Evolutionary conservation across 2,888 invertebrate species (phyloP).

Genomic region (Cryptus armator): DNA sequence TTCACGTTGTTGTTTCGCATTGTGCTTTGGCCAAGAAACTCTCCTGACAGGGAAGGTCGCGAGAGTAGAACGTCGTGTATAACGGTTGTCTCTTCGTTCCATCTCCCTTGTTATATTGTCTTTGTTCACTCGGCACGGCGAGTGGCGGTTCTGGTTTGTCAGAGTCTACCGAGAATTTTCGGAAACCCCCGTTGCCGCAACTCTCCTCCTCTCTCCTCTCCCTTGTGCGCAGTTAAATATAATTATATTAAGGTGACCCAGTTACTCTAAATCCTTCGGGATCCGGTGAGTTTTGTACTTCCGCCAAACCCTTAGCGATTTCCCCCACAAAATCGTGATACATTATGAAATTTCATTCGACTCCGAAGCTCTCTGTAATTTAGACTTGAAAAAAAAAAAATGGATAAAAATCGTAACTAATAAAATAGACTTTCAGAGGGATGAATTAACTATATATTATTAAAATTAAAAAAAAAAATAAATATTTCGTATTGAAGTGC

Average conservation of each 20-base stretch:
- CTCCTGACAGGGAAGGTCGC: constrained; percentile 60
- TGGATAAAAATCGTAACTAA: not conserved
- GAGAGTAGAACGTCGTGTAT: constrained; percentile 58
- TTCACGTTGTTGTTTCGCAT: constrained; percentile 50
- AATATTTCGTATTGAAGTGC: no score
- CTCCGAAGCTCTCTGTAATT: not conserved
- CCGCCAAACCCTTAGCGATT: no score
- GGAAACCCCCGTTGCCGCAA: constrained; percentile 16
- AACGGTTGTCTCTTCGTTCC: constrained; percentile 23
- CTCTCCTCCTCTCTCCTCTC: constrained; percentile 26
- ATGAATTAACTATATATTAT: no score
- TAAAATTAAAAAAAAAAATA: no score
- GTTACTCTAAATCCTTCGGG: constrained; percentile 2
- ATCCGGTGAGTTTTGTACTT: not conserved
- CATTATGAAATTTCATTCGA: not conserved
- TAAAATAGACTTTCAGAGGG: no score
- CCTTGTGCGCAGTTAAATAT: constrained; percentile 30
- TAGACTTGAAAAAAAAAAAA: not conserved
- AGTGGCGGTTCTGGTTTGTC: constrained; percentile 32
- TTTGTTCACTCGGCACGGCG: constrained; percentile 56
- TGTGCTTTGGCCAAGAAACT: constrained; percentile 65
- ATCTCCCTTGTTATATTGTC: constrained; percentile 59
- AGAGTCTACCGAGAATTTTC: constrained; percentile 29
- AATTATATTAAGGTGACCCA: constrained; percentile 51
- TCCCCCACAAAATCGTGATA: no score